Conservation (phyloP, 2,113 vertebrate genomes). For the Phylloscopus whistleri region DNA sequence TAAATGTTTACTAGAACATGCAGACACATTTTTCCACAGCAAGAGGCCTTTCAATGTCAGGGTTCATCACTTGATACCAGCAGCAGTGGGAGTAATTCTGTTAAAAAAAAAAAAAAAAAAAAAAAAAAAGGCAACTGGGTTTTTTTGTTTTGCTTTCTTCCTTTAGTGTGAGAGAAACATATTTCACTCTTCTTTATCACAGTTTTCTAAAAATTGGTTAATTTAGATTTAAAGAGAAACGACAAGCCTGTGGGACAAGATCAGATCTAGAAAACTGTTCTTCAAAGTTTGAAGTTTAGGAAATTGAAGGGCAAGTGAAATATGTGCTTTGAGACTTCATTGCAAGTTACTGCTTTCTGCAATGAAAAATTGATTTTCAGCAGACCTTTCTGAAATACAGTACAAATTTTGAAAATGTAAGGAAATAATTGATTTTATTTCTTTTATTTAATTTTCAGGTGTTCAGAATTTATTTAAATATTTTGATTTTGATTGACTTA, state of each 20-base stretch:
- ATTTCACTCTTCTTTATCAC: not conserved
- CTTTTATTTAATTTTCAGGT: conserved; percentile 1
- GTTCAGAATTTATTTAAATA: not conserved
- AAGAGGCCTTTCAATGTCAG: not conserved
- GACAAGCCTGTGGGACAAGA: not conserved
- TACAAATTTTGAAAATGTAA: not conserved
- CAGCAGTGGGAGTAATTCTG: not conserved
- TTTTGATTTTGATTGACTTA: not conserved
- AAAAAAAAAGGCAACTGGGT: not conserved
- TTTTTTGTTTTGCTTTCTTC: not conserved
- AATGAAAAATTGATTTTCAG: not conserved
- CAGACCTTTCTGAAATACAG: not conserved
- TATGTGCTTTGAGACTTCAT: not conserved
- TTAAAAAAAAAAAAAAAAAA: not conserved
- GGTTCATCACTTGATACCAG: not conserved
- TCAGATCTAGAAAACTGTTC: not conserved
- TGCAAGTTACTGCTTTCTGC: not conserved
- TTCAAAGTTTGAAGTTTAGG: not conserved
- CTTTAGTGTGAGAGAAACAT: not conserved
- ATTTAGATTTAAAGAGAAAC: not conserved
- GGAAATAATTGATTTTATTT: not conserved
- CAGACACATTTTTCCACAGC: not conserved
- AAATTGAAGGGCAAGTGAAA: not conserved
- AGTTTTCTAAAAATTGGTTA: not conserved
- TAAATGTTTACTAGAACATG: not conserved